phyloP scores from a whole-genome alignment of 2,113 vertebrate species.

The Orthochromis malagaraziensis region DNA sequence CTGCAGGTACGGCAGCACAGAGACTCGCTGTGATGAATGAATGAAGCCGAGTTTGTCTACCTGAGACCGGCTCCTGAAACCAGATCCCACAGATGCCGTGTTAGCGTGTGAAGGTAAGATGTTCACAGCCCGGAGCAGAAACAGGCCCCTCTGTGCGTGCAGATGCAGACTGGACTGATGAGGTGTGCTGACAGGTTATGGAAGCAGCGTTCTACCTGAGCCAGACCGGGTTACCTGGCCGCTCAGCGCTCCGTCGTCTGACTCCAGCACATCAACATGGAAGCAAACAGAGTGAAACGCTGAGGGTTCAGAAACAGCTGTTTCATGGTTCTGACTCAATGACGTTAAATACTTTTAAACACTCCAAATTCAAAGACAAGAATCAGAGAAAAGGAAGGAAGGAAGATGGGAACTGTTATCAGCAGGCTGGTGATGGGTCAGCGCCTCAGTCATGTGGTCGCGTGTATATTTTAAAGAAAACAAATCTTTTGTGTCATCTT shows the following conservation, averaged over 20 bases:
- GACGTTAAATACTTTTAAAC: not conserved
- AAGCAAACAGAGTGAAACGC: not conserved
- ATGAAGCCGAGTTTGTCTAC: not conserved
- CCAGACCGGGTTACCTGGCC: accelerated
- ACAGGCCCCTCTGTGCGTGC: not conserved
- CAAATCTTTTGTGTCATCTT: not conserved
- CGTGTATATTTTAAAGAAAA: accelerated
- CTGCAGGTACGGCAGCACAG: not conserved
- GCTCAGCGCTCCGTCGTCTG: not conserved
- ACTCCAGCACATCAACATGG: not conserved
- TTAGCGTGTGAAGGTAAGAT: not conserved
- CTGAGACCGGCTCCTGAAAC: not conserved
- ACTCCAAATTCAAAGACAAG: not conserved
- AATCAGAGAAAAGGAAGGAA: not conserved
- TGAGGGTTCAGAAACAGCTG: not conserved
- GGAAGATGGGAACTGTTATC: accelerated
- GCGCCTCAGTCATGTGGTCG: accelerated
- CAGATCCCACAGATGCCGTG: not conserved
- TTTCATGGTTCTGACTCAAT: not conserved
- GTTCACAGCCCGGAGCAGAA: not conserved
- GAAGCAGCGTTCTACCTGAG: not conserved
- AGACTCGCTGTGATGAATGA: not conserved
- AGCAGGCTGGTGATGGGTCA: not conserved
- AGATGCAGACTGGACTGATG: not conserved
- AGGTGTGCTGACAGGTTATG: not conserved